Percentiles rank a stretch among this genome's conserved stretches.
Evolutionary conservation across 2,888 invertebrate species (phyloP).

Genomic region (Subacronicta megacephala): DNA sequence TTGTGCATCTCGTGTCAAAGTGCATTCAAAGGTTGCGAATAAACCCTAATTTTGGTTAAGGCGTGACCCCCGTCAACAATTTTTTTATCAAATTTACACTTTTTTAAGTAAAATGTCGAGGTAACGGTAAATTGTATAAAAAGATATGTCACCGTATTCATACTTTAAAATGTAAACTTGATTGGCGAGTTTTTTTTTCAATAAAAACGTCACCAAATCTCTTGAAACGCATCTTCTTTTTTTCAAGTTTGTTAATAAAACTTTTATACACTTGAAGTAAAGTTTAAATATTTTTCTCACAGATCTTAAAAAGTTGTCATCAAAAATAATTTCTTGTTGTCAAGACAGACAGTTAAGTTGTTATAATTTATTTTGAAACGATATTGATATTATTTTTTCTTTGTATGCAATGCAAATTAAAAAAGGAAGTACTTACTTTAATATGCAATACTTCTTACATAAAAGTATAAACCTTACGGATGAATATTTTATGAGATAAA

Average conservation of each 20-base stretch:
- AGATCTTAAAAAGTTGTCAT: constrained; percentile 64
- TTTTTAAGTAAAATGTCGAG: constrained; percentile 72
- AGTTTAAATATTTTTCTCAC: constrained; percentile 78
- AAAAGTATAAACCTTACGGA: constrained; percentile 34
- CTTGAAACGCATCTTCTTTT: constrained; percentile 78
- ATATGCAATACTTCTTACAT: constrained; percentile 46
- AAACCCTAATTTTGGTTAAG: constrained; percentile 87
- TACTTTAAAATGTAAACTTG: constrained; percentile 87
- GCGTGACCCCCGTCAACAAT: constrained; percentile 88
- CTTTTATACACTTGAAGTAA: constrained; percentile 68
- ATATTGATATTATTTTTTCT: constrained; percentile 19
- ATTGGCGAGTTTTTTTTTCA: constrained; percentile 82
- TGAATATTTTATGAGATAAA: constrained; percentile 76
- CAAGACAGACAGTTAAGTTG: constrained; percentile 22
- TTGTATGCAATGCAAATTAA: constrained; percentile 37
- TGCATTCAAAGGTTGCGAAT: constrained; percentile 86
- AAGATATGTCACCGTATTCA: constrained; percentile 80
- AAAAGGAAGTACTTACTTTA: constrained; percentile 51
- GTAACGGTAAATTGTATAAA: constrained; percentile 82
- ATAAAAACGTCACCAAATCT: constrained; percentile 76
- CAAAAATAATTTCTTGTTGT: constrained; percentile 28
- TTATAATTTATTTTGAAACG: constrained; percentile 34
- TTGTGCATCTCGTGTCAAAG: constrained; percentile 85
- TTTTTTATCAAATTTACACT: constrained; percentile 81
- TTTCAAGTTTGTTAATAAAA: constrained; percentile 70